These are phyloP conservation scores for Cheilosia soror DNA, from an alignment of 2,888 invertebrate species.

Conservation along the genomic window DNA sequence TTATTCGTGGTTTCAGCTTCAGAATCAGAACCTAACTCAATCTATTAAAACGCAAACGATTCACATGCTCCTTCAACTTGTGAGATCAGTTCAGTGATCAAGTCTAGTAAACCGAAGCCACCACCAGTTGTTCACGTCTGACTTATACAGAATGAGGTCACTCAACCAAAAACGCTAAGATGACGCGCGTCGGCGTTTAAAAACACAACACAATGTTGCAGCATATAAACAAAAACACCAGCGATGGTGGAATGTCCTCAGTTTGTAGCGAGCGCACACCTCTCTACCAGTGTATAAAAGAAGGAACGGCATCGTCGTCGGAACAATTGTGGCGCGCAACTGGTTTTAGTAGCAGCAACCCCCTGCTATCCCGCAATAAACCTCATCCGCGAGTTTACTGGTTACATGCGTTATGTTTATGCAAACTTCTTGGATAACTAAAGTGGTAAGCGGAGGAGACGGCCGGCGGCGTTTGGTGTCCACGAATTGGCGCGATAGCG, in stretches of 20 bases:
- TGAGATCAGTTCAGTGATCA: background rate
- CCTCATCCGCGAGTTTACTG: background rate
- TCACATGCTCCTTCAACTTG: background rate
- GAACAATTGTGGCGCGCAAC: constrained; percentile 63
- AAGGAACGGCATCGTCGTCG: constrained; percentile 21
- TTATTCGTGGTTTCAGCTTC: too few relatives aligned
- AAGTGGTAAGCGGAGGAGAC: constrained; percentile 22
- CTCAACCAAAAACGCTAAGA: constrained; percentile 51
- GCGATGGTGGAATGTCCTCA: constrained; percentile 53
- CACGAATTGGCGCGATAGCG: constrained; percentile 59
- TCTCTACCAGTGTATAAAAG: constrained; percentile 15
- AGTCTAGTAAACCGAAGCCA: background rate
- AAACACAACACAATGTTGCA: constrained; percentile 32
- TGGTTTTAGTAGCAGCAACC: constrained; percentile 47
- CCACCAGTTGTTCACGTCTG: constrained; percentile 13
- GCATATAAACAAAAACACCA: constrained; percentile 45
- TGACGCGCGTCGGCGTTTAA: constrained; percentile 44
- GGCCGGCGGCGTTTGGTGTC: constrained; percentile 31
- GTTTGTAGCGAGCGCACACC: constrained; percentile 35
- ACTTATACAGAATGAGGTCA: constrained; percentile 58
- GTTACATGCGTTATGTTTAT: constrained; percentile 48
- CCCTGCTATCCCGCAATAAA: background rate
- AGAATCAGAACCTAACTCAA: too few relatives aligned
- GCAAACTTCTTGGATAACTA: constrained; percentile 17
- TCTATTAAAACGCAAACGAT: too few relatives aligned